Percentiles rank a stretch among this genome's conserved stretches.
phyloP scores from a whole-genome alignment of 2,113 vertebrate species.

The Bothrops jararaca region DNA sequence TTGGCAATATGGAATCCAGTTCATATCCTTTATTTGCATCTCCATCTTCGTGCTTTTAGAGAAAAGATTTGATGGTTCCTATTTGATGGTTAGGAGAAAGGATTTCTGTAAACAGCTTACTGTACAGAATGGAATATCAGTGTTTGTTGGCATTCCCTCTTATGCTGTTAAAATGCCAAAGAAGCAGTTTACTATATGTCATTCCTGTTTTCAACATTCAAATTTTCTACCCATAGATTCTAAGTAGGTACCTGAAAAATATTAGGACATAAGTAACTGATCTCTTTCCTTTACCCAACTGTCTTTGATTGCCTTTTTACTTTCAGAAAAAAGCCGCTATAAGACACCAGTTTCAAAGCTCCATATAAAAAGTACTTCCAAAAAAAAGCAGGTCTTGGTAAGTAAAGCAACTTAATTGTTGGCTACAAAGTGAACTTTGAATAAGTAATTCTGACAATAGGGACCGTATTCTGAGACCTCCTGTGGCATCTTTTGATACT shows the following conservation, averaged over 20 bases:
- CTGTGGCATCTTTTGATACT: neutral
- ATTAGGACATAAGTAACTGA: neutral
- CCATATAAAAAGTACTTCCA: neutral
- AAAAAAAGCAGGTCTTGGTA: neutral
- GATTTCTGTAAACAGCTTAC: neutral
- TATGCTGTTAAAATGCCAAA: neutral
- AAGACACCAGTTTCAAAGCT: neutral
- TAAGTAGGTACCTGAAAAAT: neutral
- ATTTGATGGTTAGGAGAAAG: neutral
- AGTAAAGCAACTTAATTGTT: neutral
- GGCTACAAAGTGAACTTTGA: neutral
- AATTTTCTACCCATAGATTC: neutral
- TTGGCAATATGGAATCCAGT: neutral
- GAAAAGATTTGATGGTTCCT: neutral
- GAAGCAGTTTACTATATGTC: neutral
- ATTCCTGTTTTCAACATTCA: neutral
- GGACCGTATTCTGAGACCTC: neutral
- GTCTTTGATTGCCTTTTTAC: neutral
- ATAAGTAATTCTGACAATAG: neutral
- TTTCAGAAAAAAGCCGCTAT: neutral
- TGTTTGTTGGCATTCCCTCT: neutral
- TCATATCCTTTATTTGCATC: neutral
- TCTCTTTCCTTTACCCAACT: neutral
- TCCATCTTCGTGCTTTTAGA: neutral
- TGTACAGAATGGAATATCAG: neutral